Base-by-base conservation (phyloP, 2,888 invertebrate species). In the Theretra japonica region DNA sequence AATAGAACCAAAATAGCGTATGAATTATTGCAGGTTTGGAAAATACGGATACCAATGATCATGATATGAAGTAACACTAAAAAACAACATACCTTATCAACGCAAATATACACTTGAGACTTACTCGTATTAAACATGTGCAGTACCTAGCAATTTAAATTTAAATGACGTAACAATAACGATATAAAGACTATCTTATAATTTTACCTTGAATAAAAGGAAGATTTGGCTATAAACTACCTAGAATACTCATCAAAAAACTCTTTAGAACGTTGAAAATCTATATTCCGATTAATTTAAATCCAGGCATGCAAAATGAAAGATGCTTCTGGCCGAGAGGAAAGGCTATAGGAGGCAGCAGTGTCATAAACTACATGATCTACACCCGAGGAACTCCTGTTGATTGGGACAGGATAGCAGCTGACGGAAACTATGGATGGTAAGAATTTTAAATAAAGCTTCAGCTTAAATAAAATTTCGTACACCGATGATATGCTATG, bases 341-440 rank as follows among this genome's bases (percentile, higher is more conserved):
- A 0, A 91, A 82, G 75, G 95, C 93, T 0, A 87, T 95, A 4
- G 95, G 95, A 2, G 95, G 95, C 4, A 75, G 86, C n/a, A 94
- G 94, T 73, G 92, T 94, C 3, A 87, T 95, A 73, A 95, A 95
- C 82, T 95, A 94, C 82, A 95, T 95, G 95, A 93, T 96, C 71
- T 97, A 97, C 84, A 95, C 96, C 0, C 90, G 97, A 75, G 97
- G 97, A 0, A 91, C 96, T 76, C 94, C 94, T 50, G 82, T 83
- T 21, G 97, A 97, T 89, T 97, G 96, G 91, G 95, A 97, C 80
- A 85, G 93, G 68, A 97, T 97, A 95, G 95, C 95, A 4, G 90
- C 87, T 0, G 90, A 94, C 70, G 97, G 97, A 0, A 97, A 96
- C 80, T 90, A 94, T 25, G 96, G 96, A 57, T 97, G 97, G 97